phyloP scores from a whole-genome alignment of 2,113 vertebrate genomes.

The Istiophorus platypterus region DNA sequence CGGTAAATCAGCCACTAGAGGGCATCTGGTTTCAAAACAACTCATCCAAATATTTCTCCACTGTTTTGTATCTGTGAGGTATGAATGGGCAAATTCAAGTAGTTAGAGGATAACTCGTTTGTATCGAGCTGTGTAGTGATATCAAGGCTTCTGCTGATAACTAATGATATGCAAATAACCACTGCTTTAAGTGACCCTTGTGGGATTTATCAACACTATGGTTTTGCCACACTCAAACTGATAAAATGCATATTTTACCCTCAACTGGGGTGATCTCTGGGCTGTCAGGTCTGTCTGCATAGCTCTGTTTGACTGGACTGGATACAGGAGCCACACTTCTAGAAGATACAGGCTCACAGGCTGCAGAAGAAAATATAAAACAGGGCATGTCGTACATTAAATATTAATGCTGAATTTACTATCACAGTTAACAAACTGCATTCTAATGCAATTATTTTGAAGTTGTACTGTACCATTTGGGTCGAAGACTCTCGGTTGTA shows the following conservation, averaged over 20 bases:
- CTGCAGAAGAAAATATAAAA: slow-evolving; percentile 38
- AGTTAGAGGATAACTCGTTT: neutral
- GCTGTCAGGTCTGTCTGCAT: slow-evolving; percentile 69
- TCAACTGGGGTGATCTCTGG: slow-evolving; percentile 58
- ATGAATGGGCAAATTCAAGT: neutral
- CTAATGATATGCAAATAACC: neutral
- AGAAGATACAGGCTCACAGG: slow-evolving; percentile 59
- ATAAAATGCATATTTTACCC: slow-evolving; percentile 48
- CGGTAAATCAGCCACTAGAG: slow-evolving; percentile 50
- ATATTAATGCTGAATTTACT: neutral
- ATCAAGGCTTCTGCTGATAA: neutral
- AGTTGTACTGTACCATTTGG: slow-evolving; percentile 84
- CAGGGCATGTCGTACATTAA: neutral
- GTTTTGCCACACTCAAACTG: neutral
- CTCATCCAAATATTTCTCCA: neutral
- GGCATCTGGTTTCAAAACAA: slow-evolving; percentile 40
- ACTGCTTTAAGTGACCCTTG: neutral
- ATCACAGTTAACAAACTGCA: neutral
- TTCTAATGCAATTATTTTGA: slow-evolving; percentile 4
- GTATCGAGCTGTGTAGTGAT: neutral
- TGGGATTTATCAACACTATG: neutral
- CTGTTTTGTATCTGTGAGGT: neutral
- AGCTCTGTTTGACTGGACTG: slow-evolving; percentile 76
- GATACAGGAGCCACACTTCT: slow-evolving; percentile 72
- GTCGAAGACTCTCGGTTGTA: slow-evolving; percentile 89